Conservation (phyloP, 2,888 invertebrate genomes). For the Cancer borealis region DNA sequence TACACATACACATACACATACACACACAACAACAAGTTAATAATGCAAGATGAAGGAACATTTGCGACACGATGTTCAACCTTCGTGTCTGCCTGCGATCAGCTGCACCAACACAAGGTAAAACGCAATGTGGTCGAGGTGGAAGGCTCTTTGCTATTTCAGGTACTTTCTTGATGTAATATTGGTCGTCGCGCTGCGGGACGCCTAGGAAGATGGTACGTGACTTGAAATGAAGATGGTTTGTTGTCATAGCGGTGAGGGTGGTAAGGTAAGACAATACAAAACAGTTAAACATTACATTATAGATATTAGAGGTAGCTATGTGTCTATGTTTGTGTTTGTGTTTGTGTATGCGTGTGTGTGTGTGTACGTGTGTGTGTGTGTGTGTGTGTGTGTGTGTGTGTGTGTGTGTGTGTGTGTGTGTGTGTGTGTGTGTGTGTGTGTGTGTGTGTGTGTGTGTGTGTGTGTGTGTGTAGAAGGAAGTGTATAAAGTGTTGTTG, state of each 20-base stretch:
- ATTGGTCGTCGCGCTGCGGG: neutral
- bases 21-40: neutral
- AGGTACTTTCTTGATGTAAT: conserved; percentile 1
- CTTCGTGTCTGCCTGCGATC: neutral
- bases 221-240: neutral
- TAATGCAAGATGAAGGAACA: neutral
- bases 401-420: neutral
- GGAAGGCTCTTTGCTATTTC: neutral
- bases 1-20: neutral
- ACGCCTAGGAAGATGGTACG: neutral
- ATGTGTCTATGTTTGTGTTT: neutral
- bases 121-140: neutral
- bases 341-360: neutral
- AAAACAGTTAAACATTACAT: neutral
- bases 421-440: too few relatives aligned
- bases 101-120: neutral
- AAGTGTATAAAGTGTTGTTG: neutral
- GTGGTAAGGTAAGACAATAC: neutral
- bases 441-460: too few relatives aligned
- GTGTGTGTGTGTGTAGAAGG: neutral
- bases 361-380: too few relatives aligned
- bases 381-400: neutral
- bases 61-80: neutral
- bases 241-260: neutral
- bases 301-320: neutral